Evolutionary conservation across 2,888 invertebrate species (phyloP).

Genomic region (Caenorhabditis zanzibari): DNA sequence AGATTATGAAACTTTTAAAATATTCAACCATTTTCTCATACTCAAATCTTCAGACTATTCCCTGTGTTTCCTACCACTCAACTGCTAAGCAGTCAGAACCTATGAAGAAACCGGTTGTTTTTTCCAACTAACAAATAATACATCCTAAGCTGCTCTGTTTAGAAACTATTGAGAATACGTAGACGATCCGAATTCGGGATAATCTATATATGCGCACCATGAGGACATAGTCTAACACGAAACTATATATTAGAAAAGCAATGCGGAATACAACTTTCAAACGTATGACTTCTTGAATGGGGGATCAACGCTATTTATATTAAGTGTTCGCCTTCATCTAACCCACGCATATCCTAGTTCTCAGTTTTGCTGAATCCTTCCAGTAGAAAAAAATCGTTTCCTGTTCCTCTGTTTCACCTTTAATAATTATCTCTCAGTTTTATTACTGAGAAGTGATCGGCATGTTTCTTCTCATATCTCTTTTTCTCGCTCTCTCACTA

Average conservation of each 20-base stretch:
- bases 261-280: slow-evolving; percentile 3
- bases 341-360: slow-evolving; percentile 26
- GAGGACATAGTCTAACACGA: too few species aligned
- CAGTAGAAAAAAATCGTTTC: slow-evolving; percentile 36
- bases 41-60: slow-evolving; percentile 10
- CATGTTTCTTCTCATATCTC: slow-evolving; percentile 33
- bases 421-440: neutral
- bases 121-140: slow-evolving; percentile 23
- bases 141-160: slow-evolving; percentile 43
- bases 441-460: slow-evolving; percentile 42
- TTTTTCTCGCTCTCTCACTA: too few species aligned
- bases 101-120: slow-evolving; percentile 50
- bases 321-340: neutral
- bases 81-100: slow-evolving; percentile 20
- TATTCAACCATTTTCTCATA: neutral
- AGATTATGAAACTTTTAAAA: slow-evolving; percentile 28
- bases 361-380: slow-evolving; percentile 21
- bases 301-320: slow-evolving; percentile 17
- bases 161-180: slow-evolving; percentile 27
- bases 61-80: neutral
- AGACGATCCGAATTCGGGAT: slow-evolving; percentile 31
- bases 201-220: too few species aligned
- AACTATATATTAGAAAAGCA: neutral
- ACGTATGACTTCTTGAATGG: neutral
- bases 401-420: neutral